These are phyloP conservation scores for Temnothorax ravouxi DNA, from an alignment of 2,888 invertebrate species.

Conservation along the genomic window DNA sequence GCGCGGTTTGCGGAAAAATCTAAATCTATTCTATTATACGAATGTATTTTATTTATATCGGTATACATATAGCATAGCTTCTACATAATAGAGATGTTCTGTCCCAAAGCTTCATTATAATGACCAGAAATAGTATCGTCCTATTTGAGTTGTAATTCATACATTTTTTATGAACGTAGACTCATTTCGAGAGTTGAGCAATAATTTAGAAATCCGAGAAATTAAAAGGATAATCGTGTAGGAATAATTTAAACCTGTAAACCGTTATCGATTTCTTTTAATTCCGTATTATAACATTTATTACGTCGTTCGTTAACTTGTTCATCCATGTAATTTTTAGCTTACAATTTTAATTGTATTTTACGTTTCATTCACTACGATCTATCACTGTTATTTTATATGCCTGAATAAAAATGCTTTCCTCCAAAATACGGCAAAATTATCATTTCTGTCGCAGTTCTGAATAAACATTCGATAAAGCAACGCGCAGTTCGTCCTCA, in stretches of 20 bases:
- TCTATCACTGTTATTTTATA: neutral
- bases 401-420: neutral
- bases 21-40: neutral
- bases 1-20: neutral
- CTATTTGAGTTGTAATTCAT: neutral
- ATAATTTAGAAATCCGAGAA: neutral
- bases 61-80: too few relatives aligned
- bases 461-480: conserved; percentile 7
- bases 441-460: neutral
- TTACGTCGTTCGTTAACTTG: too few relatives aligned
- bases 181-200: neutral
- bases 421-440: neutral
- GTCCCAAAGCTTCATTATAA: neutral
- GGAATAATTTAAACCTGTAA: neutral
- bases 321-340: neutral
- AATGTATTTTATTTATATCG: neutral
- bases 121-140: neutral
- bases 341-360: neutral
- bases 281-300: neutral
- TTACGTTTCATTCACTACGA: neutral
- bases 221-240: neutral
- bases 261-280: neutral
- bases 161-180: neutral
- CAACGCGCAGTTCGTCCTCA: conserved; percentile 22
- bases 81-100: neutral